Evolutionary conservation across 2,113 vertebrate species (phyloP).

Genomic region (Siphamia tubifer): DNA sequence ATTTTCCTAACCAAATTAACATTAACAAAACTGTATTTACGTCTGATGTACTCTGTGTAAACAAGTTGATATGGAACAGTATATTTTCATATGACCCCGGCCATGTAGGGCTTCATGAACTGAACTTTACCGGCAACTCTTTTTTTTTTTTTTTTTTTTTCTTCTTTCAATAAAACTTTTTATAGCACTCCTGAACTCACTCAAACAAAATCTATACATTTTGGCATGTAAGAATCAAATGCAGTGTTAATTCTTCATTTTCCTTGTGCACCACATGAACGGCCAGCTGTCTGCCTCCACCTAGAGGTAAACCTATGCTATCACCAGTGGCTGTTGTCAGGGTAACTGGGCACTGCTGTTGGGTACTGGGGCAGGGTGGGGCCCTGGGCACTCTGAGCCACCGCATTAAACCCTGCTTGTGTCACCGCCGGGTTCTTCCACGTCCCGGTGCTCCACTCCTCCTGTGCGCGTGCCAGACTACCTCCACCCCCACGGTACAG

Average conservation of each 20-base stretch:
- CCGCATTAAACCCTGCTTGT: constrained; percentile 85
- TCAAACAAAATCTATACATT: constrained; percentile 8
- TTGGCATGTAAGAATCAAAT: constrained; percentile 4
- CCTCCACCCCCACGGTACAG: constrained; percentile 90
- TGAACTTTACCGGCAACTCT: not conserved
- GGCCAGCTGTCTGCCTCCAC: constrained; percentile 39
- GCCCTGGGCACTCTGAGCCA: constrained; percentile 80
- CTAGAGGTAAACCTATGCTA: constrained; percentile 27
- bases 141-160: too few species aligned
- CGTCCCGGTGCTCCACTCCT: constrained; percentile 86
- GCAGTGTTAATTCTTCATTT: not conserved
- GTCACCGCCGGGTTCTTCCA: constrained; percentile 87
- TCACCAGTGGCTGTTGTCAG: constrained; percentile 81
- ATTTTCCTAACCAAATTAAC: not conserved
- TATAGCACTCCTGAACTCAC: not conserved
- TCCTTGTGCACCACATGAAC: not conserved
- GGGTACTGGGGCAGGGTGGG: constrained; percentile 93
- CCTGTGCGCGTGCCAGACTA: constrained; percentile 89
- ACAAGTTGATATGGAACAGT: constrained; percentile 51
- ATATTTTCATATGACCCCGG: not conserved
- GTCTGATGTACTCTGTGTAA: constrained; percentile 38
- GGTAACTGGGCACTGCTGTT: constrained; percentile 89
- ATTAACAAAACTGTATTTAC: not conserved
- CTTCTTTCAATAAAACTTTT: constrained; percentile 23
- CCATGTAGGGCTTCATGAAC: not conserved